Percentiles rank a stretch among this genome's conserved stretches.
phyloP scores from a whole-genome alignment of 1,140 invertebrate species.

The Bombus sylvicola region DNA sequence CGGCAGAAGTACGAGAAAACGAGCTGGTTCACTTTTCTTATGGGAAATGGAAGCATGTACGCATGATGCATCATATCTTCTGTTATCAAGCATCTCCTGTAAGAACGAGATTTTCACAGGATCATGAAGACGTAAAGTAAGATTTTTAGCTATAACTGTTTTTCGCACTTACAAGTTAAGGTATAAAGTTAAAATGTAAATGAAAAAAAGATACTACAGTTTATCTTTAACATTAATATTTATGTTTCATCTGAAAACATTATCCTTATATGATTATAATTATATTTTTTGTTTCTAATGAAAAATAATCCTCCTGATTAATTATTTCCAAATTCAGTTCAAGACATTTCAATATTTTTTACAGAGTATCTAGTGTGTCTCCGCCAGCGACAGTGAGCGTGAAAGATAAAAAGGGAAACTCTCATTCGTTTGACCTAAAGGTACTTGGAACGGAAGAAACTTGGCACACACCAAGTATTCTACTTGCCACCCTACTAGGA shows the following conservation, averaged over 20 bases:
- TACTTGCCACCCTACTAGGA: conserved; percentile 86
- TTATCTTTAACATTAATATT: too few relatives aligned
- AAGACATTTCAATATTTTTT: conserved; percentile 12
- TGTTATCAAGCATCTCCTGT: conserved; percentile 93
- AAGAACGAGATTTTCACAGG: conserved; percentile 90
- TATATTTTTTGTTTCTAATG: neutral
- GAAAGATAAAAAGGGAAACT: conserved; percentile 86
- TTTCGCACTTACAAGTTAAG: too few relatives aligned
- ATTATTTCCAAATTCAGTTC: neutral
- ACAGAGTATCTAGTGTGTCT: conserved; percentile 29
- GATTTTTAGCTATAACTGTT: conserved; percentile 47
- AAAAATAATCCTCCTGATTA: neutral
- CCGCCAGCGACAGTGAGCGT: conserved; percentile 84
- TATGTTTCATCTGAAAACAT: too few relatives aligned
- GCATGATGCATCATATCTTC: conserved; percentile 93
- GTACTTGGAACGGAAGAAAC: conserved; percentile 92
- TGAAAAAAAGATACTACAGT: neutral
- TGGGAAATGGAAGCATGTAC: conserved; percentile 91
- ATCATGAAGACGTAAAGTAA: conserved; percentile 84
- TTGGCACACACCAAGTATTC: conserved; percentile 91
- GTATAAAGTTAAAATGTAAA: neutral
- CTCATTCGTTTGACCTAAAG: conserved; percentile 88
- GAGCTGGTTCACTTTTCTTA: conserved; percentile 92
- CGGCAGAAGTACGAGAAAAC: conserved; percentile 91
- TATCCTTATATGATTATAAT: too few relatives aligned